Evolutionary conservation across 1,140 invertebrate species (phyloP), one percentile per base, ranked within the genome.

Genomic region (Cydia strobilella): DNA sequence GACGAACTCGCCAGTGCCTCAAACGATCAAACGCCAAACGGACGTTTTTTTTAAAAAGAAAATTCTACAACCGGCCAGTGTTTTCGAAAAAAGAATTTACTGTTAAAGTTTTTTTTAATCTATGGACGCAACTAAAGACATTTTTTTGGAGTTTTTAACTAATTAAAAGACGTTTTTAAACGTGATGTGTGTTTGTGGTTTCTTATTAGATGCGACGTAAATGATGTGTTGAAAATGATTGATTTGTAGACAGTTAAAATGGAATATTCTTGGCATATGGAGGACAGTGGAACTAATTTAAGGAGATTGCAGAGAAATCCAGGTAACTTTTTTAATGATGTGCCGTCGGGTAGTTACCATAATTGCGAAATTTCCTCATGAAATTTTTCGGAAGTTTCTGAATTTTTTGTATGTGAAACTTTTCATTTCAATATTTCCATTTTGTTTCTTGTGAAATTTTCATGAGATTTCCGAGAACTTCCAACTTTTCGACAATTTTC

Each of bases 201-300:
- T 82, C 66, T 81, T 79, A 48, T 74, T 90, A 74, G 89, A 92
- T 72, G 87, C 82, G 18, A 90, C 89, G 76, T 88, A 79, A 86
- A 77, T 27, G 27, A 20, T 25, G 27, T 77, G 65, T 62, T 27
- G 62, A 76, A 45, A 73, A 76, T 81, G 75, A 77, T 85, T 85
- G 82, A 76, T 63, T 80, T 81, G 72, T 77, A 75, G 86, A 76
- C 78, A 63, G 31, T 79, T 80, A 91, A 85, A 80, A 92, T 92
- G 90, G 90, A 92, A 89, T 92, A 90, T 80, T 78, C 89, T 73
- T 92, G 89, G 90, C 88, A 90, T 78, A 88, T 92, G 80, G 90
- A 89, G 80, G 88, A 90, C 66, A 66, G 75, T 27, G 81, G 72
- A n/a, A 77, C 48, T 51, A 77, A 74, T 51, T 18, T 66, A 18